These are phyloP conservation scores for Onychomys torridus DNA, from an alignment of 2,797 vertebrate genomes.

Conservation along the genomic window DNA sequence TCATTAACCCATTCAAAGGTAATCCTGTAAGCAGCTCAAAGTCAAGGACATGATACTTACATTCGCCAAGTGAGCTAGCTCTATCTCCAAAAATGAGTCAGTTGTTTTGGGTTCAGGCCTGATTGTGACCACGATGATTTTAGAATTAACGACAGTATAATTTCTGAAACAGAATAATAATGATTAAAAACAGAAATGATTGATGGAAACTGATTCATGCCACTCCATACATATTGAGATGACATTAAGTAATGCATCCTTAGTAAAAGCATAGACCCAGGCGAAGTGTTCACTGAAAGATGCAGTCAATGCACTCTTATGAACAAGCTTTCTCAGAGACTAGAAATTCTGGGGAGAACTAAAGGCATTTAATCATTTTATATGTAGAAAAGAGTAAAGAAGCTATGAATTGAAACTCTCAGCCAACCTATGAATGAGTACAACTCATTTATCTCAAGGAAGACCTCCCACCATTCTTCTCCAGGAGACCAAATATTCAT, in stretches of 20 bases:
- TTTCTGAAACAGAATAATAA: slow-evolving; percentile 91
- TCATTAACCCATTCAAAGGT: neutral
- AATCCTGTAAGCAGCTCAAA: neutral
- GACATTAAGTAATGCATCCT: neutral
- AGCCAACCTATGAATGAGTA: slow-evolving; percentile 64
- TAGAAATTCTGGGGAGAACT: neutral
- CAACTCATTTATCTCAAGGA: slow-evolving; percentile 62
- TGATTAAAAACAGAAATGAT: slow-evolving; percentile 56
- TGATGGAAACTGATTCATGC: neutral
- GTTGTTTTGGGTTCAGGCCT: slow-evolving; percentile 95
- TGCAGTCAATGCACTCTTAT: neutral
- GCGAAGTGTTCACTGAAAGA: neutral
- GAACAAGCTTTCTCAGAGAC: neutral
- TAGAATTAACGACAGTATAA: slow-evolving; percentile 98
- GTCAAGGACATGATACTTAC: slow-evolving; percentile 89
- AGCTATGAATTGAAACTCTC: slow-evolving; percentile 70
- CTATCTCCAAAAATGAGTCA: slow-evolving; percentile 96
- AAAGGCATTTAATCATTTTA: slow-evolving; percentile 26
- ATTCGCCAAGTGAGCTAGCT: slow-evolving; percentile 97
- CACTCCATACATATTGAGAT: neutral
- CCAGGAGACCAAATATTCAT: slow-evolving; percentile 43
- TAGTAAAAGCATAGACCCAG: neutral
- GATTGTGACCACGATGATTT: slow-evolving; percentile 98
- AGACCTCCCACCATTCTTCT: slow-evolving; percentile 32
- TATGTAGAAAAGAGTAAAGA: slow-evolving; percentile 19